Evolutionary conservation across 2,888 invertebrate species (phyloP), one percentile per base, ranked within the genome.

Genomic region (Hydrotaea cyrtoneurina): DNA sequence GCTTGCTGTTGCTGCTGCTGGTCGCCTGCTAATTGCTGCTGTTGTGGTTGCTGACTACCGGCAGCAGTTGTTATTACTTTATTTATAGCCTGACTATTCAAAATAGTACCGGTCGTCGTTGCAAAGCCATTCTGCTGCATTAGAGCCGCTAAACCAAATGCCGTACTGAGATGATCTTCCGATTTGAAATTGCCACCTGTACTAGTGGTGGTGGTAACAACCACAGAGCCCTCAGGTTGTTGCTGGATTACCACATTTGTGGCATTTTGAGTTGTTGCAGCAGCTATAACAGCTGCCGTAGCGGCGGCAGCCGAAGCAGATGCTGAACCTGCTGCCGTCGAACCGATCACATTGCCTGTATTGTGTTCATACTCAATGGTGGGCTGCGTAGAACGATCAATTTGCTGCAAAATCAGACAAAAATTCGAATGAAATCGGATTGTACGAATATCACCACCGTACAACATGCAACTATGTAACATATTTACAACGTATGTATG

Each of bases 131-230:
- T 92, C 86, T 92, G 91, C 86, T 91, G 96, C 96, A 96, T 96
- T 88, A 96, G 93, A 36, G 96, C 96, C 21, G 96, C 96, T 86
- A 96, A 93, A 21, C 96, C 96, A 93, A 96, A 96, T 73, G 95
- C 95, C 64, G 94, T 95, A 80, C 93, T 94, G 89, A 95, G 93
- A 92, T 95, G 95, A 91, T 96, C 95, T 92, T 96, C 96, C 69
- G 95, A 94, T 87, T 95, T 95, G 88, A 95, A 93, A 87, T 89
- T 90, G 88, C 90, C 88, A 86, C 87, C 89, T 86, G 86, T 88
- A 87, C 86, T 87, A 86, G 87, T 86, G 15, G 89, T 89, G 50
- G 89, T 90, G 73, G 89, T 90, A 80, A 89, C 90, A 76, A 89
- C 89, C 39, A 91, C 88, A 85, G 89, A 88, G 31, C 88, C 88